phyloP scores from a whole-genome alignment of 2,888 invertebrate species.

The Tupiocoris notatus region DNA sequence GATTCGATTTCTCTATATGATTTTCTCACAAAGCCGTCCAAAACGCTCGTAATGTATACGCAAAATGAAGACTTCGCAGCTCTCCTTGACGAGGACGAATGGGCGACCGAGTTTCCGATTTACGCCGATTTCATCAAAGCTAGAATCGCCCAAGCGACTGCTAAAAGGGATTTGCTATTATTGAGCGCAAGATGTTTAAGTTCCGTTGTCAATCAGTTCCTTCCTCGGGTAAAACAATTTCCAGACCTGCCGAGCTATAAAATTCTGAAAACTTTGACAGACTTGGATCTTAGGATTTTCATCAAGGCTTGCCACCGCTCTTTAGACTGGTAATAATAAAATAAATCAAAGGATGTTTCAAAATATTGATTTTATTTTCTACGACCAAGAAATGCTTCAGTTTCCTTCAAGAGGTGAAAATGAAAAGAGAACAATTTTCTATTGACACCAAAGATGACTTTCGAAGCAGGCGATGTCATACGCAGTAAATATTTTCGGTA shows the following conservation, averaged over 20 bases:
- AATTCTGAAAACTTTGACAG: slow-evolving; percentile 17
- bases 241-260: not conserved
- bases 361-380: no score
- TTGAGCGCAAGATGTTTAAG: not conserved
- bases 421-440: no score
- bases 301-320: not conserved
- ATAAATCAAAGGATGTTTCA: no score
- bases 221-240: not conserved
- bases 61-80: slow-evolving; percentile 7
- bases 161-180: slow-evolving; percentile 5
- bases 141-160: not conserved
- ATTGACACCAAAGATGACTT: no score
- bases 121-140: slow-evolving; percentile 19
- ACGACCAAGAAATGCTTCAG: no score
- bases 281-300: slow-evolving; percentile 14
- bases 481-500: no score
- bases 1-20: slow-evolving; percentile 28
- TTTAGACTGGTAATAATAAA: not conserved
- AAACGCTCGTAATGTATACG: not conserved
- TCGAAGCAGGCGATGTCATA: no score
- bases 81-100: not conserved
- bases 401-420: no score
- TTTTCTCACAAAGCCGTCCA: slow-evolving; percentile 4
- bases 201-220: not conserved
- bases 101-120: slow-evolving; percentile 19